Percentiles rank a stretch among this genome's conserved stretches.
Conservation (phyloP, 2,113 vertebrate species). For the Ia io region DNA sequence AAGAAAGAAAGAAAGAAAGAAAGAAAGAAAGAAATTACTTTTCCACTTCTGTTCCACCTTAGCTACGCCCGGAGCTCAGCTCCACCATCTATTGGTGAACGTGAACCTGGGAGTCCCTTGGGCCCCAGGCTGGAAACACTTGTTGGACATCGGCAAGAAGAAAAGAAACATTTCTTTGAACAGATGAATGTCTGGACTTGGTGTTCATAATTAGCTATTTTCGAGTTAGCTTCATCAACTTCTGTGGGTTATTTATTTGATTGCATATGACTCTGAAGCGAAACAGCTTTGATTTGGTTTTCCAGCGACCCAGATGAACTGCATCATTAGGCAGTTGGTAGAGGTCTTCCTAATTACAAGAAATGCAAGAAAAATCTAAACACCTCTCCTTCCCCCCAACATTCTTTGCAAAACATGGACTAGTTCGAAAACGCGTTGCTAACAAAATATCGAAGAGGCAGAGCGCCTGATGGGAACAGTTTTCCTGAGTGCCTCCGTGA, state of each 20-base stretch:
- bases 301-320: neutral
- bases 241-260: constrained; percentile 58
- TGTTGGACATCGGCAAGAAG: neutral
- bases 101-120: neutral
- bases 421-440: neutral
- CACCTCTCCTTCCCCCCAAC: neutral
- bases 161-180: constrained; percentile 16
- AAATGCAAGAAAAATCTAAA: constrained; percentile 39
- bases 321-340: constrained; percentile 15
- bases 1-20: too few species aligned
- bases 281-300: constrained; percentile 56
- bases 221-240: constrained; percentile 17
- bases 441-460: neutral
- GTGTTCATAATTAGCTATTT: constrained; percentile 47
- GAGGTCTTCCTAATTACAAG: constrained; percentile 45
- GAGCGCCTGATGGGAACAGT: neutral
- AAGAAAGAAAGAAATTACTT: neutral
- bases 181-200: constrained; percentile 31
- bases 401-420: constrained; percentile 32
- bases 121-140: neutral
- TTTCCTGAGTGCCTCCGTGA: constrained; percentile 28
- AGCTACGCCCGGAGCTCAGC: neutral
- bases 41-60: neutral
- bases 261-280: neutral
- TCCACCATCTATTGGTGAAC: neutral